phyloP scores from a whole-genome alignment of 1,140 invertebrate species.

The Atta texana region DNA sequence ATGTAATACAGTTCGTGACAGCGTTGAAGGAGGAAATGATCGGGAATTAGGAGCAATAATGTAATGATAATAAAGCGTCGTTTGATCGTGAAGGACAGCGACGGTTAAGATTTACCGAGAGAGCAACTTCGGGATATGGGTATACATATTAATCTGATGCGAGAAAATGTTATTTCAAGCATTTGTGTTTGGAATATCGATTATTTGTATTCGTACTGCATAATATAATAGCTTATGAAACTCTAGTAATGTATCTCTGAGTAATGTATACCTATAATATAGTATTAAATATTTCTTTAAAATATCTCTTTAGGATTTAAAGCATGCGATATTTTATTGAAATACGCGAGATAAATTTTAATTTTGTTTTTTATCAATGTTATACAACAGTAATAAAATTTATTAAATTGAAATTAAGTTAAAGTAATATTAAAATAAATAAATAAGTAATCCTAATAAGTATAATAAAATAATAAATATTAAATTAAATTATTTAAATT shows the following conservation, averaged over 20 bases:
- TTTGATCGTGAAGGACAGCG: neutral
- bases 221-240: neutral
- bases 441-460: too few relatives aligned
- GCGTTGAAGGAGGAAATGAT: neutral
- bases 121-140: neutral
- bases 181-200: neutral
- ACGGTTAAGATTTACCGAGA: neutral
- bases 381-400: too few relatives aligned
- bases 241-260: neutral
- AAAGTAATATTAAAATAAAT: too few relatives aligned
- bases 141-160: neutral
- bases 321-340: neutral
- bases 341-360: neutral
- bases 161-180: neutral
- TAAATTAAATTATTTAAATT: too few relatives aligned
- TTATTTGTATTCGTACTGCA: neutral
- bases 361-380: too few relatives aligned
- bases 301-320: too few relatives aligned
- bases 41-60: neutral
- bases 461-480: too few relatives aligned
- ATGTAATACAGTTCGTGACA: neutral
- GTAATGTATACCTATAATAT: too few relatives aligned
- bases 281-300: neutral
- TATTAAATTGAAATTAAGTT: too few relatives aligned
- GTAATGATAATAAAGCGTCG: conserved; percentile 35